Percentiles rank a stretch among this genome's conserved stretches.
Conservation (phyloP, 2,888 invertebrate species). For the Theristus sp. region DNA sequence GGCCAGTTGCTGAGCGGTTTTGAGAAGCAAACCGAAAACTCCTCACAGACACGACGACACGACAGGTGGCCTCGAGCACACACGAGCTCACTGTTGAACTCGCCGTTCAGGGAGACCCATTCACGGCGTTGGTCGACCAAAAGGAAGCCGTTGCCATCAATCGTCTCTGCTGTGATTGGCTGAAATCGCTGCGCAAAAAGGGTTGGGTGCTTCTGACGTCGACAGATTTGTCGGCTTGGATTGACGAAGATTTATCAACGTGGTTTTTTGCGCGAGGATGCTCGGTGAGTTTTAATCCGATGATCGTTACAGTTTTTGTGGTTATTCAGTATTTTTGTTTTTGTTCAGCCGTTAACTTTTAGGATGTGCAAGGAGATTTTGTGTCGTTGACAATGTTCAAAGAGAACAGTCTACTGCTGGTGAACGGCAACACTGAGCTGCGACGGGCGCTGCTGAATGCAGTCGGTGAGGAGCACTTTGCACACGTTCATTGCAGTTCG, state of each 20-base stretch:
- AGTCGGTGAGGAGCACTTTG: neutral
- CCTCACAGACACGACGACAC: no score
- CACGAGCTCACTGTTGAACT: neutral
- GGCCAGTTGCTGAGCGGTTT: no score
- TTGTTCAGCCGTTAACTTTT: no score
- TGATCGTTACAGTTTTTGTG: no score
- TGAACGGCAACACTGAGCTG: neutral
- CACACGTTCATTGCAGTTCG: neutral
- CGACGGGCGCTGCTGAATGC: neutral
- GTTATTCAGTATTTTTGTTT: no score
- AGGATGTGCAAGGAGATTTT: no score
- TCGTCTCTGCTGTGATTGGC: constrained; percentile 5
- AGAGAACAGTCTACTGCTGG: neutral
- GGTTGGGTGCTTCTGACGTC: neutral
- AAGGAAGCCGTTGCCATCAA: neutral
- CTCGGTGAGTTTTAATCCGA: no score
- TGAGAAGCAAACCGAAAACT: no score
- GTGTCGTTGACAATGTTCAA: no score
- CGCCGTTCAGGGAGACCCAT: neutral
- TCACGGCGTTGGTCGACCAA: neutral
- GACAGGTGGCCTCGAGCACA: neutral
- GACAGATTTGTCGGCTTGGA: neutral
- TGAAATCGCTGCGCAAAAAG: neutral
- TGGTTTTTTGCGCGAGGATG: no score
- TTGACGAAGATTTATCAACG: neutral